Conservation (phyloP, 2,797 vertebrate species). For the Arrhamphus sclerolepis region DNA sequence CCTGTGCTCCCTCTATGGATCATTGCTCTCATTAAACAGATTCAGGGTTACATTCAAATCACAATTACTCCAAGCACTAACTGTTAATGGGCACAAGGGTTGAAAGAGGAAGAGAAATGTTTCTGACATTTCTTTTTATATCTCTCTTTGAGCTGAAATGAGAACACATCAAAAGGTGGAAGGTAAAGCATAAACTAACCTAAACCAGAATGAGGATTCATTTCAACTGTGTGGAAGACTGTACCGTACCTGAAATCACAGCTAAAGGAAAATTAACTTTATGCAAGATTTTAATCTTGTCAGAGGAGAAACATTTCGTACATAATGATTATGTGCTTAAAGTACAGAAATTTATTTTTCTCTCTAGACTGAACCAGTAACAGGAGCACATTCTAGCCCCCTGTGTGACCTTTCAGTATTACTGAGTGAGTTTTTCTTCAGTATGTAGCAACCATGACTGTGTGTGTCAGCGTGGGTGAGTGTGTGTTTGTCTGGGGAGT, state of each 20-base stretch:
- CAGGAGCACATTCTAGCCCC: conserved; percentile 24
- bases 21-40: conserved; percentile 79
- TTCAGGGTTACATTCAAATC: conserved; percentile 78
- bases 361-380: conserved; percentile 25
- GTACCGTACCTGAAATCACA: conserved; percentile 46
- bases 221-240: conserved; percentile 52
- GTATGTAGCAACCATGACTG: conserved; percentile 38
- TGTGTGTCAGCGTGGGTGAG: conserved; percentile 23
- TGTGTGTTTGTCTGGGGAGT: conserved; percentile 41
- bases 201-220: conserved; percentile 58
- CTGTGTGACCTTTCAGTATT: conserved; percentile 46
- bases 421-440: conserved; percentile 37
- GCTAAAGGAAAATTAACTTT: conserved; percentile 19
- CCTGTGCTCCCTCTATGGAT: conserved; percentile 78
- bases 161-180: conserved; percentile 67
- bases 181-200: conserved; percentile 68
- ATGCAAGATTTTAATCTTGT: conserved; percentile 39
- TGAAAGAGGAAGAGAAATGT: conserved; percentile 76
- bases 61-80: conserved; percentile 75
- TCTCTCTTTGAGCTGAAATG: conserved; percentile 52
- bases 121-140: conserved; percentile 76
- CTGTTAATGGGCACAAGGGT: conserved; percentile 73
- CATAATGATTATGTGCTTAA: conserved; percentile 36
- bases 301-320: conserved; percentile 25
- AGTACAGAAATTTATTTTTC: conserved; percentile 28